Percentiles rank a stretch among this genome's conserved stretches.
Evolutionary conservation across 2,888 invertebrate genomes (phyloP).

Genomic region (Autographa pulchrina): DNA sequence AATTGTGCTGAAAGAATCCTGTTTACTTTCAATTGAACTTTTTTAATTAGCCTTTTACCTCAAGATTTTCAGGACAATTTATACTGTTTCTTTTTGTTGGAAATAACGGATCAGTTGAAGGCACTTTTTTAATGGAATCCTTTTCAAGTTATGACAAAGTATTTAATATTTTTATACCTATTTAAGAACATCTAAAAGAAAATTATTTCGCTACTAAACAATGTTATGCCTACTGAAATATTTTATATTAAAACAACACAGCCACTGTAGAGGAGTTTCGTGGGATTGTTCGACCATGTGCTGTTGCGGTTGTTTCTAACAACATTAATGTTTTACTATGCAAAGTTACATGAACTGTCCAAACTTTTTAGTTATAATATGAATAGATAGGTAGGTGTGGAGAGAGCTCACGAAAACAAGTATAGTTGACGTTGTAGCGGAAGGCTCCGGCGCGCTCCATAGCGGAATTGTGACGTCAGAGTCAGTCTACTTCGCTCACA

Average conservation of each 20-base stretch:
- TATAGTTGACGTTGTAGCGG: conserved; percentile 65
- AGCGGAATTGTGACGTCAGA: conserved; percentile 71
- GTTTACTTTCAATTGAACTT: conserved; percentile 48
- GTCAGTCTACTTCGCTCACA: conserved; percentile 61
- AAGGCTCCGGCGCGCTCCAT: conserved; percentile 62
- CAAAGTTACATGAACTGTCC: conserved; percentile 29
- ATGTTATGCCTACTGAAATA: background rate
- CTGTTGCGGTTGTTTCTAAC: conserved; percentile 20
- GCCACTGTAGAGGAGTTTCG: background rate
- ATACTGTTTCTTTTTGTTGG: conserved; percentile 1
- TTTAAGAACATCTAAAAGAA: background rate
- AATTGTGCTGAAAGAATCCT: conserved; percentile 39
- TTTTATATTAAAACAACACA: background rate
- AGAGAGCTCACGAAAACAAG: conserved; percentile 62
- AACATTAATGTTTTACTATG: conserved; percentile 23
- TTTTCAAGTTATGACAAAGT: background rate
- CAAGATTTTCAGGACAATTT: conserved; percentile 11
- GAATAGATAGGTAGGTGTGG: conserved; percentile 48
- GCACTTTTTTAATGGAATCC: conserved; percentile 4
- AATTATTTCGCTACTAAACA: background rate
- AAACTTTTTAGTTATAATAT: conserved; percentile 49
- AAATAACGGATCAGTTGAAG: background rate
- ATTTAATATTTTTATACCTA: background rate
- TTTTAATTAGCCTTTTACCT: conserved; percentile 51
- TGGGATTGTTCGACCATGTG: background rate